Evolutionary conservation across 1,140 invertebrate species (phyloP).

Genomic region (Pseudomyrmex sp.): DNA sequence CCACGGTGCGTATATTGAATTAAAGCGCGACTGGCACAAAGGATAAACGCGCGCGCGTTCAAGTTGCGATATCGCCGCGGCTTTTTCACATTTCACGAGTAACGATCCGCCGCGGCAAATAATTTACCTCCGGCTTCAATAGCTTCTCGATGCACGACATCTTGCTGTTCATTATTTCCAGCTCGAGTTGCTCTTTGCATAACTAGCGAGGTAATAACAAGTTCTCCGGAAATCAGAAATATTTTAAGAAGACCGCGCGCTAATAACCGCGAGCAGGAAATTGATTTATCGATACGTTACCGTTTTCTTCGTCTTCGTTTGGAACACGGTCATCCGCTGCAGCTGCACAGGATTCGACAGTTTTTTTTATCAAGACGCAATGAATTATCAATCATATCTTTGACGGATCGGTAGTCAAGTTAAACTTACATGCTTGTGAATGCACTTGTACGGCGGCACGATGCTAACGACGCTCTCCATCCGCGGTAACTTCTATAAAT

Average conservation of each 20-base stretch:
- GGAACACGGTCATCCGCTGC: constrained; percentile 79
- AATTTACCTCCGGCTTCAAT: constrained; percentile 77
- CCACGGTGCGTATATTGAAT: neutral
- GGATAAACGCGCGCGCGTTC: neutral
- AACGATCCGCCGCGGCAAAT: constrained; percentile 29
- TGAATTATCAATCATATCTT: neutral
- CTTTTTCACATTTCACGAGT: constrained; percentile 5
- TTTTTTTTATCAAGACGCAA: constrained; percentile 50
- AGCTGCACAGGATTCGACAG: constrained; percentile 77
- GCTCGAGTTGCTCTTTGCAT: constrained; percentile 79
- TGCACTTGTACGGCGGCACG: constrained; percentile 81
- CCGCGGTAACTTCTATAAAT: constrained; percentile 80
- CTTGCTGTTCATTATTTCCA: constrained; percentile 80
- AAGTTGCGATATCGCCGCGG: constrained; percentile 7
- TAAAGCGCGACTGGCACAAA: constrained; percentile 3
- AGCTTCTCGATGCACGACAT: constrained; percentile 81
- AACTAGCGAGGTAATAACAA: constrained; percentile 71
- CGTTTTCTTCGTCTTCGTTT: constrained; percentile 80
- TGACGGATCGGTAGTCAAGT: neutral
- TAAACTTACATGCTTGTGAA: constrained; percentile 83
- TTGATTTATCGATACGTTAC: constrained; percentile 68
- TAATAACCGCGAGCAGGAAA: neutral
- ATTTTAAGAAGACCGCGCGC: constrained; percentile 3
- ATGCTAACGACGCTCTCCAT: constrained; percentile 80
- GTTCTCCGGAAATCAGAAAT: constrained; percentile 53